These are phyloP conservation scores for Ephydatia muelleri DNA, from an alignment of 37 sponge, comb jelly and placozoan genomes.

Conservation along the genomic window DNA sequence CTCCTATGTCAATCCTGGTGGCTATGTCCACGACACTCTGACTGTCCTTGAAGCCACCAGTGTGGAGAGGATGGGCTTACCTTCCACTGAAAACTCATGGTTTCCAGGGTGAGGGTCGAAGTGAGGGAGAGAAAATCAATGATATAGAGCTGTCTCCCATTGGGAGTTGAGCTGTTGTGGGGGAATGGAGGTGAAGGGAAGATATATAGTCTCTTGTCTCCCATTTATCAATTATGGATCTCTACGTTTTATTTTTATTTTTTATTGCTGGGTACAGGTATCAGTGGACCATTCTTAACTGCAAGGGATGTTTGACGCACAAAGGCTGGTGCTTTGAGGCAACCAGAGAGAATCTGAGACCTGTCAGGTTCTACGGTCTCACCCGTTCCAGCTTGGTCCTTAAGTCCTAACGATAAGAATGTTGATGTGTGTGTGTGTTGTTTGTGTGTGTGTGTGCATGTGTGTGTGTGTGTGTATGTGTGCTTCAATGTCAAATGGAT, in stretches of 20 bases:
- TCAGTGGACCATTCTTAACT: constrained; percentile 84
- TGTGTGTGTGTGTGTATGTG: too few species aligned
- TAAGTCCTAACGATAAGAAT: not conserved
- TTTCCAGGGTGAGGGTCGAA: constrained; percentile 81
- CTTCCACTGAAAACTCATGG: constrained; percentile 86
- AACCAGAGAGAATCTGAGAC: constrained; percentile 47
- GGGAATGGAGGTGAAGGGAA: not conserved
- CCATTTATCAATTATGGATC: not conserved
- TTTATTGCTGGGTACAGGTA: constrained; percentile 45
- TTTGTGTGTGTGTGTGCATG: not conserved
- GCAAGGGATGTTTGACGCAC: constrained; percentile 65
- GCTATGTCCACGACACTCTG: constrained; percentile 90
- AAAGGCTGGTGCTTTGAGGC: constrained; percentile 88
- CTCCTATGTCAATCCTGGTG: constrained; percentile 88
- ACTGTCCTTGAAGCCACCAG: constrained; percentile 67
- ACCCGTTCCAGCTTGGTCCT: constrained; percentile 22
- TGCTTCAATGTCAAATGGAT: too few species aligned
- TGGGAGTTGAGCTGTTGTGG: not conserved
- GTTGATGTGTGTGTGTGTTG: not conserved
- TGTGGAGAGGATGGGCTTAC: constrained; percentile 23
- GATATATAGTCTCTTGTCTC: constrained; percentile 4
- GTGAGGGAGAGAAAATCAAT: too few species aligned
- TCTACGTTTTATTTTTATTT: not conserved
- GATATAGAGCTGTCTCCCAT: not conserved
- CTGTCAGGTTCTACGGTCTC: constrained; percentile 76